A percentile compares a stretch with the other conserved stretches of the same genome.
Conservation (phyloP, 37 sponge, comb jelly and placozoan genomes). For the Beroe ovata region DNA sequence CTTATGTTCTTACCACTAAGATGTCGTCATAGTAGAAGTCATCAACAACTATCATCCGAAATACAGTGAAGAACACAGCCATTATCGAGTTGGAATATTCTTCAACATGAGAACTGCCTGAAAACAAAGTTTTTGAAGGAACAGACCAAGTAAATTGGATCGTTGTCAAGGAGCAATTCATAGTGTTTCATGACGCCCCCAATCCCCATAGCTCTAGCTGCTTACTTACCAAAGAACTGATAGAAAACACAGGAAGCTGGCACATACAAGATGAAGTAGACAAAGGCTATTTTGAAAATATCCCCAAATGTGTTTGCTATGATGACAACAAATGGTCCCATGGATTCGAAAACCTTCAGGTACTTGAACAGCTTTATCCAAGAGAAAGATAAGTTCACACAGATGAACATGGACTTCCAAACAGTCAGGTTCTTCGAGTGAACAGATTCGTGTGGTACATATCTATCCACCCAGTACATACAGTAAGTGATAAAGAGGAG, state of each 20-base stretch:
- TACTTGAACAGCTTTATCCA: constrained; percentile 50
- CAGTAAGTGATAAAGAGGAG: not conserved
- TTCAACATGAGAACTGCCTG: not conserved
- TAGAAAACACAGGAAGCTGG: constrained; percentile 35
- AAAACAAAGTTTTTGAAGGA: not conserved
- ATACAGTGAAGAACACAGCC: constrained; percentile 29
- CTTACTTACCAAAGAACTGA: constrained; percentile 21
- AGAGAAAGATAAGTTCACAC: not conserved
- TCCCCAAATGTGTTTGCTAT: constrained; percentile 14
- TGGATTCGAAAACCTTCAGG: constrained; percentile 25
- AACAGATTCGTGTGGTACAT: not conserved
- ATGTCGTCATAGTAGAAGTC: constrained; percentile 21
- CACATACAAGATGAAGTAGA: constrained; percentile 14
- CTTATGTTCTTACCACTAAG: not conserved
- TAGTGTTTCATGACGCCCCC: too few relatives aligned
- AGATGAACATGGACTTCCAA: constrained; percentile 40
- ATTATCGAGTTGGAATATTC: not conserved
- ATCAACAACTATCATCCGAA: constrained; percentile 21
- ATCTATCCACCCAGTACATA: not conserved
- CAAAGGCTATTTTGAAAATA: constrained; percentile 3
- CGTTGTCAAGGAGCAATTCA: not conserved
- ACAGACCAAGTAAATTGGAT: not conserved
- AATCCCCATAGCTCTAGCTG: too few relatives aligned
- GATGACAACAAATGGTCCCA: constrained; percentile 53
- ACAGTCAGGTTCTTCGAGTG: not conserved